A percentile compares a stretch with the other conserved stretches of the same genome.
Conservation (phyloP, 2,797 vertebrate species). For the Rousettus madagascariensis region DNA sequence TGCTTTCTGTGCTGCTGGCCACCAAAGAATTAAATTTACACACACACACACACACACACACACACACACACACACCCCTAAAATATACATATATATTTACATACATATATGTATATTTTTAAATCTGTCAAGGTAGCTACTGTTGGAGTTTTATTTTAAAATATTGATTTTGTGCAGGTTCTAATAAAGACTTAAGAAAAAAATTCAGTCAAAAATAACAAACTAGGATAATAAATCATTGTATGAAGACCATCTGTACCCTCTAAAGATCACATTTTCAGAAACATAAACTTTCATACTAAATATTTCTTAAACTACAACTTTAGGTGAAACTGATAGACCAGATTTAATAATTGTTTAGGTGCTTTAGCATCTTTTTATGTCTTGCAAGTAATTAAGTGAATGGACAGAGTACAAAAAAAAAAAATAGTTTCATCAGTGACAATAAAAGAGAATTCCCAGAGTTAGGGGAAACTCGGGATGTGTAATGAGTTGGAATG, state of each 20-base stretch:
- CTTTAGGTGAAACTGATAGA: not conserved
- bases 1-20: not conserved
- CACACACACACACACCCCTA: no score
- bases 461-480: not conserved
- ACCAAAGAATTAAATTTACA: not conserved
- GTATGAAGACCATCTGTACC: not conserved
- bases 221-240: not conserved
- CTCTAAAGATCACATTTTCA: not conserved
- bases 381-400: not conserved
- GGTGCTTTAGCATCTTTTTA: not conserved
- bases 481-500: not conserved
- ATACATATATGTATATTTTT: no score
- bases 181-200: not conserved
- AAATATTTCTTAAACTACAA: not conserved
- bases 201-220: not conserved
- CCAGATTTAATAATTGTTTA: not conserved
- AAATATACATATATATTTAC: not conserved
- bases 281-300: not conserved
- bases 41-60: no score
- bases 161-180: not conserved
- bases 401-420: not conserved
- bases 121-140: not conserved
- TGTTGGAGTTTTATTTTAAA: slow-evolving; percentile 35
- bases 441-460: not conserved
- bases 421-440: not conserved